phyloP scores from a whole-genome alignment of 2,888 invertebrate species.

The Eustalomyia histrio region DNA sequence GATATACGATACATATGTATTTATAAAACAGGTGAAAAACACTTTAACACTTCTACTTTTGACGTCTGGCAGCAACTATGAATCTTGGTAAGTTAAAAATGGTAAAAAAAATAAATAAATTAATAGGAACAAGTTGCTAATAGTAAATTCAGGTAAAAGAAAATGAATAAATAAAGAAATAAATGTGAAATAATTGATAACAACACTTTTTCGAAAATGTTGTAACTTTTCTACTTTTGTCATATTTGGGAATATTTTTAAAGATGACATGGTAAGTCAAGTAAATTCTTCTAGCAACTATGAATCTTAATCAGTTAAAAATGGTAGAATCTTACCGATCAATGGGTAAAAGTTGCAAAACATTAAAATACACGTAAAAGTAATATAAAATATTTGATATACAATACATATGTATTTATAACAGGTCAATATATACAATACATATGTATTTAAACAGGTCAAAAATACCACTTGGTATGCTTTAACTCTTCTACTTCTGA shows the following conservation, averaged over 20 bases:
- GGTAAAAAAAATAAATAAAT: constrained; percentile 65
- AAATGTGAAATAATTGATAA: background rate
- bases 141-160: background rate
- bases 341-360: constrained; percentile 66
- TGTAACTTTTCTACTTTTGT: constrained; percentile 45
- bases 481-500: too few relatives aligned
- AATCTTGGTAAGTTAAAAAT: background rate
- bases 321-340: background rate
- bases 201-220: background rate
- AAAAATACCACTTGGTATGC: too few relatives aligned
- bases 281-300: constrained; percentile 67
- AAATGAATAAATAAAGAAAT: too few relatives aligned
- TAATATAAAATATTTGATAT: too few relatives aligned
- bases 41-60: background rate
- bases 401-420: too few relatives aligned
- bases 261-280: constrained; percentile 64
- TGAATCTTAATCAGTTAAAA: constrained; percentile 68
- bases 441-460: too few relatives aligned
- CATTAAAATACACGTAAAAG: too few relatives aligned
- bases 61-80: background rate
- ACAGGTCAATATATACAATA: too few relatives aligned
- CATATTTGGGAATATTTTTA: background rate
- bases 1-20: too few relatives aligned
- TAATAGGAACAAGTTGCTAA: background rate
- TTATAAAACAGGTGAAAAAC: too few relatives aligned